Conservation (phyloP, 2,797 vertebrate genomes). For the Gadopsis marmoratus region DNA sequence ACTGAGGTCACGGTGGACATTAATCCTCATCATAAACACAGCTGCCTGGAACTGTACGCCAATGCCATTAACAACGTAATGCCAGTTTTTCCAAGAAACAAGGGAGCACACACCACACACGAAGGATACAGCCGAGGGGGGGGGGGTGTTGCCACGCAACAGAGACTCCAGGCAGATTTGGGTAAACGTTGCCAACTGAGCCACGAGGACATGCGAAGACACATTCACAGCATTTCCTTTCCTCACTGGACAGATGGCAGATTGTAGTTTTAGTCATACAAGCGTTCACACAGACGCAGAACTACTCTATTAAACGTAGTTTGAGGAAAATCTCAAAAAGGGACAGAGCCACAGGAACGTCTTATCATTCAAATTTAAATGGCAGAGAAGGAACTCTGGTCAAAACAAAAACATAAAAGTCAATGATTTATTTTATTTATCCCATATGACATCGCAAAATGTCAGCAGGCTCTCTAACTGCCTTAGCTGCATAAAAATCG, state of each 20-base stretch:
- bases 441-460: slow-evolving; percentile 9
- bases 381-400: background rate
- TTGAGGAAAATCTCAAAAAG: background rate
- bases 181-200: background rate
- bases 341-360: background rate
- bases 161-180: slow-evolving; percentile 9
- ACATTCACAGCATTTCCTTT: slow-evolving; percentile 16
- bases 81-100: slow-evolving; percentile 10
- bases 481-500: slow-evolving; percentile 11
- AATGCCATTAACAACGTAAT: background rate
- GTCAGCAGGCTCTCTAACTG: slow-evolving; percentile 9
- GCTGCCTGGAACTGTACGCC: slow-evolving; percentile 12
- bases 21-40: slow-evolving; percentile 31
- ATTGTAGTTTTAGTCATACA: background rate
- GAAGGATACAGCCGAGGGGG: background rate
- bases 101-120: background rate
- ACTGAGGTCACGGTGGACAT: slow-evolving; percentile 16
- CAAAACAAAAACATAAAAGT: background rate
- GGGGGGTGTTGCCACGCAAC: background rate
- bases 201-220: slow-evolving; percentile 7
- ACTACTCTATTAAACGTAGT: background rate
- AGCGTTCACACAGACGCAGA: slow-evolving; percentile 10
- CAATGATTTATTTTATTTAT: slow-evolving; percentile 21
- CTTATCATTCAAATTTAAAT: background rate
- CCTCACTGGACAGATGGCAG: slow-evolving; percentile 16